Percentiles rank a stretch among this genome's conserved stretches.
Conservation (phyloP, 2,797 vertebrate genomes). For the Sebastes nivosus region DNA sequence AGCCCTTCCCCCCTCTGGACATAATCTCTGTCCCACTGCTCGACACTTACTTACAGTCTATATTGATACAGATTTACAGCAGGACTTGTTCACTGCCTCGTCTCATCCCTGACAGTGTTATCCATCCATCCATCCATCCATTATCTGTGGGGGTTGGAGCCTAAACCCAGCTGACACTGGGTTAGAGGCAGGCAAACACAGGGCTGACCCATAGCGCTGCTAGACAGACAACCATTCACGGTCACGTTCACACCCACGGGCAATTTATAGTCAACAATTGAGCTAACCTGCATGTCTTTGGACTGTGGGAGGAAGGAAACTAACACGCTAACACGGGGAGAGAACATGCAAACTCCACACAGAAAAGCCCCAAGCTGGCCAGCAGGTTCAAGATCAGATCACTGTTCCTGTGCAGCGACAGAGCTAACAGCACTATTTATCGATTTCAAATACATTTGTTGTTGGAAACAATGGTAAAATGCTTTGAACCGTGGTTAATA, state of each 20-base stretch:
- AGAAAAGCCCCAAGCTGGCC: too few relatives aligned
- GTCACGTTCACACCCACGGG: background rate
- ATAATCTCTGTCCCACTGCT: slow-evolving; percentile 41
- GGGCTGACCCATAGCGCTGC: too few relatives aligned
- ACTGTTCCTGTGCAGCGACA: too few relatives aligned
- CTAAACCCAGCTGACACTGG: background rate
- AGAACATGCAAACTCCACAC: too few relatives aligned
- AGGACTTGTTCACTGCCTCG: background rate
- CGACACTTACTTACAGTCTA: background rate
- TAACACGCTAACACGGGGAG: too few relatives aligned
- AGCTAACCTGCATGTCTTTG: background rate
- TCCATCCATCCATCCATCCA: background rate
- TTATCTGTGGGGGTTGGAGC: background rate
- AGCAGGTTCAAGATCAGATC: too few relatives aligned
- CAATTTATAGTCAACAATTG: background rate
- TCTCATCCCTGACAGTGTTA: background rate
- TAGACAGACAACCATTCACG: background rate
- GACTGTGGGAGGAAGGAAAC: background rate
- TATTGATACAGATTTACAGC: background rate
- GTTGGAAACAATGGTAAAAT: too few relatives aligned
- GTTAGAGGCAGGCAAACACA: background rate
- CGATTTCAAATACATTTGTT: too few relatives aligned
- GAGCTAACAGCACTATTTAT: too few relatives aligned
- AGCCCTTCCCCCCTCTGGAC: slow-evolving; percentile 38
- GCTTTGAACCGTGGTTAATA: too few relatives aligned